A percentile compares a stretch with the other conserved stretches of the same genome.
These are phyloP conservation scores for Chelidonichthys spinosus DNA, from an alignment of 2,797 vertebrate genomes.

Conservation along the genomic window DNA sequence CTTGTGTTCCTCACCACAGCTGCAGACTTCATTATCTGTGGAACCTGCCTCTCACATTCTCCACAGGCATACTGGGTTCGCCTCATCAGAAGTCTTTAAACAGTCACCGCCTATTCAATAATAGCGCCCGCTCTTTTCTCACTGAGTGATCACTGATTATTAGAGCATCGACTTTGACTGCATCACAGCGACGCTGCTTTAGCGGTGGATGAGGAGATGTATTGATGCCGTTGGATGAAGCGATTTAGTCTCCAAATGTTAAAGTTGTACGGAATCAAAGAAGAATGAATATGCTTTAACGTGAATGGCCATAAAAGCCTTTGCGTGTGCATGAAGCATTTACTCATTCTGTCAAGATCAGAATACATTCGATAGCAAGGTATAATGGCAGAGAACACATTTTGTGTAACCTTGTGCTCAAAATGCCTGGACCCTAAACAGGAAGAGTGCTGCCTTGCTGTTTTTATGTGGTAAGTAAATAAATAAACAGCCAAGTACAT, in stretches of 20 bases:
- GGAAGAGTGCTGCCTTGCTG: not conserved
- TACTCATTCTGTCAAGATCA: not conserved
- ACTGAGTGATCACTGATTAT: constrained; percentile 51
- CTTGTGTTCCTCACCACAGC: constrained; percentile 42
- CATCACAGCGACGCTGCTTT: constrained; percentile 20
- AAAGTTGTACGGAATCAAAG: constrained; percentile 10
- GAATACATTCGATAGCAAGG: not conserved
- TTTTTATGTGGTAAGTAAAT: not conserved
- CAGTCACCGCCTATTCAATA: constrained; percentile 52
- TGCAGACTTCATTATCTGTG: constrained; percentile 74
- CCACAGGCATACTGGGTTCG: constrained; percentile 47
- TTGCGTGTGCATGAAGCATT: not conserved
- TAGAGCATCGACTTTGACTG: constrained; percentile 43
- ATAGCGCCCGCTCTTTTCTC: constrained; percentile 44
- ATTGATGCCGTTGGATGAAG: constrained; percentile 26
- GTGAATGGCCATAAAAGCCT: not conserved
- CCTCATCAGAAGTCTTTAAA: constrained; percentile 62
- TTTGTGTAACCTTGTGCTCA: not conserved
- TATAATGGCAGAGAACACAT: not conserved
- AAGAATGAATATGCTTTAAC: too few relatives aligned
- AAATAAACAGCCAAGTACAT: not conserved
- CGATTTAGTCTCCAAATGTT: not conserved
- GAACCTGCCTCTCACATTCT: constrained; percentile 59
- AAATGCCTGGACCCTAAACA: not conserved
- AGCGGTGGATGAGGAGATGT: constrained; percentile 8